Evolutionary conservation across 2,888 invertebrate genomes (phyloP).

Genomic region (Taphrorychus bicolor): DNA sequence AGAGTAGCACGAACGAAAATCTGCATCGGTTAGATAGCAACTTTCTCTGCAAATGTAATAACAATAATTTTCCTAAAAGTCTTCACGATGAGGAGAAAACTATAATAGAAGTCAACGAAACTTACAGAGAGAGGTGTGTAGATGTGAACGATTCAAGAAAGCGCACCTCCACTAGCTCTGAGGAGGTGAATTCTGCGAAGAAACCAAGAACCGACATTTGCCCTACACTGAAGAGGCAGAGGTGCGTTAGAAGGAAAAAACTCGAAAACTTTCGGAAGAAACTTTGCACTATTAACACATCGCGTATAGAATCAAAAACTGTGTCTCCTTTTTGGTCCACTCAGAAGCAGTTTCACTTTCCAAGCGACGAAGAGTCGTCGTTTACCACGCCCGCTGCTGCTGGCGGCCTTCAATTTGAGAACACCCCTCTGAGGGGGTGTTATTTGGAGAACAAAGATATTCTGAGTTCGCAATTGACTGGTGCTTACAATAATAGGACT

Average conservation of each 20-base stretch:
- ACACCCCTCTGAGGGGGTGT: conserved; percentile 47
- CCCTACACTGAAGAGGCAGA: conserved; percentile 64
- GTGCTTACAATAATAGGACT: conserved; percentile 43
- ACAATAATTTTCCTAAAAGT: conserved; percentile 39
- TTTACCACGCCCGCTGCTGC: neutral
- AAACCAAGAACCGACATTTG: conserved; percentile 46
- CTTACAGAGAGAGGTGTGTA: conserved; percentile 57
- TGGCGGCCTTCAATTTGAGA: conserved; percentile 42
- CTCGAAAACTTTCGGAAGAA: conserved; percentile 39
- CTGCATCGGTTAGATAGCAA: conserved; percentile 52
- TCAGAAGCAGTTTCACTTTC: conserved; percentile 26
- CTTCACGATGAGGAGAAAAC: conserved; percentile 50
- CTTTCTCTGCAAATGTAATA: conserved; percentile 54
- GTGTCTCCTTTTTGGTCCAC: conserved; percentile 40
- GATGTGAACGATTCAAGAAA: conserved; percentile 49
- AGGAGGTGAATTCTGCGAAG: conserved; percentile 43
- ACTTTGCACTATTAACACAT: conserved; percentile 38
- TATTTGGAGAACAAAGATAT: conserved; percentile 48
- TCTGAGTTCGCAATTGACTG: conserved; percentile 9
- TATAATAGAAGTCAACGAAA: conserved; percentile 56
- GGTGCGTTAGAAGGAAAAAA: conserved; percentile 64
- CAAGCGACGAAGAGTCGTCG: conserved; percentile 27
- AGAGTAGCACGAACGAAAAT: conserved; percentile 52
- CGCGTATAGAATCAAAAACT: conserved; percentile 37
- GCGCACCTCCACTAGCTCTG: conserved; percentile 41